Percentiles rank a stretch among this genome's conserved stretches.
phyloP scores from a whole-genome alignment of 2,113 vertebrate genomes.

The Scomber colias region DNA sequence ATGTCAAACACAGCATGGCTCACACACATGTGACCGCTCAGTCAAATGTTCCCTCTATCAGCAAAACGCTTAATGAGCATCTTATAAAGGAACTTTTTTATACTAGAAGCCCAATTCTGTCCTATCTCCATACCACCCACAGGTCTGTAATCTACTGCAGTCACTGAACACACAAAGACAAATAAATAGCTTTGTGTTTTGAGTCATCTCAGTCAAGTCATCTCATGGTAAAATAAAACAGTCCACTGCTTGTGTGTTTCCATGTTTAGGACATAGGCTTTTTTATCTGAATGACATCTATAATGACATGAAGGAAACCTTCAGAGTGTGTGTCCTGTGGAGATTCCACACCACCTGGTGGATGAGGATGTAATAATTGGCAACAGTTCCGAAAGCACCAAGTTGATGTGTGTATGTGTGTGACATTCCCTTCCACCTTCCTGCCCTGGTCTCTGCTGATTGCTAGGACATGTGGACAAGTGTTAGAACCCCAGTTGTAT shows the following conservation, averaged over 20 bases:
- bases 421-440: not conserved
- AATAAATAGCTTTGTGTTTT: not conserved
- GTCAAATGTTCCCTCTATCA: not conserved
- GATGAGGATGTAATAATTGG: constrained; percentile 29
- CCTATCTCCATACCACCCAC: not conserved
- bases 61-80: not conserved
- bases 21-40: not conserved
- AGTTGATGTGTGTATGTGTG: not conserved
- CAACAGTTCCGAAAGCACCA: not conserved
- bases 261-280: not conserved
- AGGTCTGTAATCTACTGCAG: not conserved
- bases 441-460: not conserved
- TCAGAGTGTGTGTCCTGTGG: constrained; percentile 21
- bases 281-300: not conserved
- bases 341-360: constrained; percentile 55
- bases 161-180: not conserved
- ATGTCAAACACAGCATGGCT: constrained; percentile 25
- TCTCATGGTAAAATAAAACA: not conserved
- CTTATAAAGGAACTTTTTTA: not conserved
- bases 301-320: not conserved
- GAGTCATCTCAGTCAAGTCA: not conserved
- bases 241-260: not conserved
- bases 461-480: not conserved
- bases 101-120: too few relatives aligned
- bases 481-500: not conserved